These are phyloP conservation scores for Diplosoma virens DNA, from an alignment of 23 tunicate species.

Conservation along the genomic window DNA sequence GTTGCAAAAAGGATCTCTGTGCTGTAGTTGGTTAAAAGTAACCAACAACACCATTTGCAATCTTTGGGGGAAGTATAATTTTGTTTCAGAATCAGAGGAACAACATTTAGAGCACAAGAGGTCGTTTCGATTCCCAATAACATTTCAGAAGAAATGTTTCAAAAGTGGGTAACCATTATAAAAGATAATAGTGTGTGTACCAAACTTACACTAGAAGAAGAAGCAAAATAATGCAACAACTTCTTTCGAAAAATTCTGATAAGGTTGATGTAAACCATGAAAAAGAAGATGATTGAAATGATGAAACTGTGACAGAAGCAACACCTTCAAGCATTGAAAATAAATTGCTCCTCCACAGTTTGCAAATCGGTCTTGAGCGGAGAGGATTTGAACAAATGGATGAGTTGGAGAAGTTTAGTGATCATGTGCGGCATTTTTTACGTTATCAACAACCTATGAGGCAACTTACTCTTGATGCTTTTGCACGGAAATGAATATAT, in stretches of 20 bases:
- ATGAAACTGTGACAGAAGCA: background rate
- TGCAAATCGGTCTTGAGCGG: background rate
- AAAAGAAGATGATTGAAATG: background rate
- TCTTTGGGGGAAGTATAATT: background rate
- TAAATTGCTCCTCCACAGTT: background rate
- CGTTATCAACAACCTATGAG: too few relatives aligned
- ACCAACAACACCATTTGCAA: background rate
- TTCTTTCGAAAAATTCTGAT: background rate
- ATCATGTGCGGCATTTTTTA: background rate
- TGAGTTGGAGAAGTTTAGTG: background rate
- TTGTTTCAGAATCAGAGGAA: background rate
- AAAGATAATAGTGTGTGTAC: background rate
- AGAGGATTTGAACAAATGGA: constrained; percentile 3
- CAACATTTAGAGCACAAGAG: background rate
- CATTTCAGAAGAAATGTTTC: background rate
- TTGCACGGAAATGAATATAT: too few relatives aligned
- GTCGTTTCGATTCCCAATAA: background rate
- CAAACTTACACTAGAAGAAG: background rate
- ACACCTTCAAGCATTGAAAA: constrained; percentile 1
- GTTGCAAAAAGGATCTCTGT: background rate
- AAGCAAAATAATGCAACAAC: background rate
- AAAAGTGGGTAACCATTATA: background rate
- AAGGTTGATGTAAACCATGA: too few relatives aligned
- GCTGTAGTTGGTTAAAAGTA: background rate
- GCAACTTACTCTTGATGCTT: too few relatives aligned